Evolutionary conservation across 2,888 invertebrate genomes (phyloP).

Genomic region (Cactoblastis cactorum): DNA sequence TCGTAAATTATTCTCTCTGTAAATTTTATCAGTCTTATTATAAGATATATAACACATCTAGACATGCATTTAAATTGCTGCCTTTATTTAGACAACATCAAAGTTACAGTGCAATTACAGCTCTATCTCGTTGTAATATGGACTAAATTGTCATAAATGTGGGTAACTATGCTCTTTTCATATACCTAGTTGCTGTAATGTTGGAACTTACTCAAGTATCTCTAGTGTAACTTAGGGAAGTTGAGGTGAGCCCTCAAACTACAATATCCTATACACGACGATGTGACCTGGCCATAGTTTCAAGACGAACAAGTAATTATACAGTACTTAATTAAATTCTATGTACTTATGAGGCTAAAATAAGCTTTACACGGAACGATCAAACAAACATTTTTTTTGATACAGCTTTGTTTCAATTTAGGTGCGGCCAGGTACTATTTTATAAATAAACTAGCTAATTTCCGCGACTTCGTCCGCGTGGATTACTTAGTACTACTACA

Average conservation of each 20-base stretch:
- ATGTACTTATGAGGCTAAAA: slow-evolving; percentile 10
- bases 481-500: no score
- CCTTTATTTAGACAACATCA: no score
- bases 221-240: background rate
- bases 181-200: background rate
- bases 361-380: background rate
- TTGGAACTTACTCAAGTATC: background rate
- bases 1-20: no score
- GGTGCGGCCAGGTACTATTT: no score
- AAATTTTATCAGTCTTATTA: no score
- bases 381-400: background rate
- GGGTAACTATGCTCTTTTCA: background rate
- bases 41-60: no score
- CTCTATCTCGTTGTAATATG: background rate
- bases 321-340: slow-evolving; percentile 53
- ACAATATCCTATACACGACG: background rate
- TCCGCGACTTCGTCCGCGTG: no score
- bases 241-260: background rate
- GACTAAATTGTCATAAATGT: background rate
- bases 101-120: background rate
- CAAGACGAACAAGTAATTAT: slow-evolving; percentile 40
- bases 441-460: no score
- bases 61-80: no score
- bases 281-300: slow-evolving; percentile 15
- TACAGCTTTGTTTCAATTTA: no score